Evolutionary conservation across 2,113 vertebrate species (phyloP).

Genomic region (Pachycephala philippinensis): DNA sequence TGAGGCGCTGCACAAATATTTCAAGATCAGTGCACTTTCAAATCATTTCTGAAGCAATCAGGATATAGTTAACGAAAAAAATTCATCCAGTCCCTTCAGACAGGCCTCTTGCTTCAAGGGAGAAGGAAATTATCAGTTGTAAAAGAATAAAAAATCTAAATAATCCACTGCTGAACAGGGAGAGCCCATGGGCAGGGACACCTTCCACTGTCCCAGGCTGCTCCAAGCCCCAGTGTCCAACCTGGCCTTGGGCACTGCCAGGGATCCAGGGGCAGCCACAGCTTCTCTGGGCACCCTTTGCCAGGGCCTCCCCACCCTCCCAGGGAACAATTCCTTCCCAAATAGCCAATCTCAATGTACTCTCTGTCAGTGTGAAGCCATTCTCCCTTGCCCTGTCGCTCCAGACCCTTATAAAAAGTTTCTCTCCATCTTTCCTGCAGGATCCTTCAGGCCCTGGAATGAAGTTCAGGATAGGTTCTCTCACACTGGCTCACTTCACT

Average conservation of each 20-base stretch:
- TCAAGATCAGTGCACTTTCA: background rate
- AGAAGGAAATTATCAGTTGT: background rate
- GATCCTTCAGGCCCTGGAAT: background rate
- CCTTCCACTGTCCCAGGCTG: background rate
- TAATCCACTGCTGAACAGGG: background rate
- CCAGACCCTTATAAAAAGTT: background rate
- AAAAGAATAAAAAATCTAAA: background rate
- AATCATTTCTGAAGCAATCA: background rate
- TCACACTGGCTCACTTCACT: background rate
- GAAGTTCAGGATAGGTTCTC: background rate
- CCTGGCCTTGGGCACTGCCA: background rate
- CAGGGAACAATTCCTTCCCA: fast-evolving
- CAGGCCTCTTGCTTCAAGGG: background rate
- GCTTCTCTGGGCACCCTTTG: background rate
- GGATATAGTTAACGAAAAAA: background rate
- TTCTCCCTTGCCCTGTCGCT: background rate
- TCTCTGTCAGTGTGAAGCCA: background rate
- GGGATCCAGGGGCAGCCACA: background rate
- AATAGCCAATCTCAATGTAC: fast-evolving
- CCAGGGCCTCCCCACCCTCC: background rate
- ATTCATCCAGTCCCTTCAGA: background rate
- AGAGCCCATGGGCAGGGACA: background rate
- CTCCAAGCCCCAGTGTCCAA: fast-evolving
- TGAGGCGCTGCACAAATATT: background rate
- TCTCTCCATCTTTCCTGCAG: background rate